phyloP scores from a whole-genome alignment of 2,797 vertebrate species.

The Tinamus major region DNA sequence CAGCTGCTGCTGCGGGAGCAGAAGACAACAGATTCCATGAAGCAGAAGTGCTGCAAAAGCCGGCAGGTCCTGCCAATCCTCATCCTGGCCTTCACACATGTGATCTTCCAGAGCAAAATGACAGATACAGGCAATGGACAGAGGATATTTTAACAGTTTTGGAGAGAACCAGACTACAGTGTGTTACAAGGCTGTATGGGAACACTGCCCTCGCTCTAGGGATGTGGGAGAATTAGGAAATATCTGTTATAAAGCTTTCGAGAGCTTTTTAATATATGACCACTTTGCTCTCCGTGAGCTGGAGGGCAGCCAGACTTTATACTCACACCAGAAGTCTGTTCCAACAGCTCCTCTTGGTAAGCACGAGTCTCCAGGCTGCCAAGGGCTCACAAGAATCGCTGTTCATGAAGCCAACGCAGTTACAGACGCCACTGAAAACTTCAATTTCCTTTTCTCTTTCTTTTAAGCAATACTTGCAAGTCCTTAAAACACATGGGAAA shows the following conservation, averaged over 20 bases:
- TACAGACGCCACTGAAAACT: slow-evolving; percentile 17
- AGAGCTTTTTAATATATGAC: slow-evolving; percentile 64
- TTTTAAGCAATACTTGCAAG: background rate
- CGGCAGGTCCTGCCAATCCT: background rate
- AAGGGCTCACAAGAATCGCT: background rate
- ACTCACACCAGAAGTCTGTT: slow-evolving; percentile 58
- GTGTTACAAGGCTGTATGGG: background rate
- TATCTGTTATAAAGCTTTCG: slow-evolving; percentile 65
- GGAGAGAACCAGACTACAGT: background rate
- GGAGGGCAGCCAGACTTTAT: slow-evolving; percentile 63
- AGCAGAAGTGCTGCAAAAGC: background rate
- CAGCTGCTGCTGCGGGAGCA: background rate
- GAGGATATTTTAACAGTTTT: background rate
- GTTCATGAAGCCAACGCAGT: background rate
- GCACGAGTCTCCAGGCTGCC: slow-evolving; percentile 31
- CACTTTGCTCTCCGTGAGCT: slow-evolving; percentile 27
- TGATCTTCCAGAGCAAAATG: background rate
- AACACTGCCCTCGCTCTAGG: slow-evolving; percentile 29
- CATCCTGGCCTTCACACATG: background rate
- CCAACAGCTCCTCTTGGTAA: slow-evolving; percentile 71
- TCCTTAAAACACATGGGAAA: slow-evolving; percentile 23
- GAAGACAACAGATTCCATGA: background rate
- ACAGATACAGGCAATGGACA: background rate
- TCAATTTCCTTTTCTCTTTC: background rate
- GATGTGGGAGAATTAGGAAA: slow-evolving; percentile 54